Base-by-base conservation (phyloP, 2,797 vertebrate genomes). In the Fistularia commersonii region DNA sequence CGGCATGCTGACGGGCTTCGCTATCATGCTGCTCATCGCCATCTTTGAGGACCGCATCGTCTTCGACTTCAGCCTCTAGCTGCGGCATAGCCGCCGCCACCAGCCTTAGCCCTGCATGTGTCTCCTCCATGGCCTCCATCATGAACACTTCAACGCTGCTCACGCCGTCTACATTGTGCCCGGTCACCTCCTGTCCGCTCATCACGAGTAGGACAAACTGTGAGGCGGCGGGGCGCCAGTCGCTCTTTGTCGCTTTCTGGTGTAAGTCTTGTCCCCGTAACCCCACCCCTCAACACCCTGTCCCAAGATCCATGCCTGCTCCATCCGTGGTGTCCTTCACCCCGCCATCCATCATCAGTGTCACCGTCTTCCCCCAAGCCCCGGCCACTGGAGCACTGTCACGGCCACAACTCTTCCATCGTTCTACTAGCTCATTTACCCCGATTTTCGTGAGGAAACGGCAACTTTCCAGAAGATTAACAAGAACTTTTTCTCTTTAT, bases 1-100 rank as follows among this genome's bases (percentile, higher is more conserved):
- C 45, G 97, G 97, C 45, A 49, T 99, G 82, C 87, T 99, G 37
- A 92, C 93, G n/a, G 97, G 97, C 11, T 99, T 99, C 61, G 88
- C 77, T 85, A 92, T 98, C 83, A 99, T 99, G 97, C 89, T 99
- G 86, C 91, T 99, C 77, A 99, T 99, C 57, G 97, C 97, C 83
- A 95, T 99, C 74, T 98, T 94, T 3, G 97, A 99, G 87, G 95
- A 99, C 69, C 93, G 90, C 76, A 96, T 99, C 15, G 92, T 95
- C 74, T 79, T 99, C 36, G 89, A 98, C 76, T 94, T 99, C 71
- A 90, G 91, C 66, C 95, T 97, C 69, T 95, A 92, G 90, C 6
- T 62, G 46, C 39, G 45, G 45, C 31, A 12, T 31, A 8, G 51
- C 32, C 41, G n/a, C 11, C 47, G 38, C 77, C 45, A 15, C 10